Evolutionary conservation across 2,888 invertebrate species (phyloP), one percentile per base, ranked within the genome.

Genomic region (Drosophila greeni): DNA sequence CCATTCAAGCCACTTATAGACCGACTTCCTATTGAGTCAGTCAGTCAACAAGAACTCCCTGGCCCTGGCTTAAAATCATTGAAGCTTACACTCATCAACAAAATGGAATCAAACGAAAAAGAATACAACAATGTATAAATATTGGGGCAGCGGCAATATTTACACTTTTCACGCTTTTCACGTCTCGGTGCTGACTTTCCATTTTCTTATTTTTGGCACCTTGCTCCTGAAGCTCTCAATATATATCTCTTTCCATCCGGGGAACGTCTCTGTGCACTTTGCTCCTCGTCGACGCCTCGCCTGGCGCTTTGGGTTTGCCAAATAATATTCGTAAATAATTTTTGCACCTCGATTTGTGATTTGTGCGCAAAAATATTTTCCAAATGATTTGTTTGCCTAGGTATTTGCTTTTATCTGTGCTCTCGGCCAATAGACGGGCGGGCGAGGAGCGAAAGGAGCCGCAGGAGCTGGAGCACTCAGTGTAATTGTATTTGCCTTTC

Each of bases 341-440:
- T 79, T 79, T 72, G 66, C 82, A 82, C 79, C 82, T 78, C 74
- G 74, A 82, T 29, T 45, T 82, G 79, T 74, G 76, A 82, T 78
- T 78, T 74, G 69, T 78, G 66, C 37, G 78, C 57, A 72, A 76
- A 76, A 79, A 79, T 76, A 75, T 79, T 79, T 79, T 69, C 75
- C 79, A 79, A 79, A 79, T 79, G 79, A 79, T 79, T 79, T 79
- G 79, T 79, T 82, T 82, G 79, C 76, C 82, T 73, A 73, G 67
- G 76, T 79, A 78, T 82, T 82, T 79, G 75, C 82, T 74, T 79
- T 79, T 82, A 79, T 82, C 82, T 76, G 75, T 74, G 66, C 66
- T 56, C 56, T 78, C 65, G 68, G 49, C 55, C 74, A 58, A 70
- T 52, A 43, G 59, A 33, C 42, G n/a, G 7, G 37, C 9, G 33